Base-by-base conservation (phyloP, 1,140 invertebrate species). In the Scaptomyza pallida region DNA sequence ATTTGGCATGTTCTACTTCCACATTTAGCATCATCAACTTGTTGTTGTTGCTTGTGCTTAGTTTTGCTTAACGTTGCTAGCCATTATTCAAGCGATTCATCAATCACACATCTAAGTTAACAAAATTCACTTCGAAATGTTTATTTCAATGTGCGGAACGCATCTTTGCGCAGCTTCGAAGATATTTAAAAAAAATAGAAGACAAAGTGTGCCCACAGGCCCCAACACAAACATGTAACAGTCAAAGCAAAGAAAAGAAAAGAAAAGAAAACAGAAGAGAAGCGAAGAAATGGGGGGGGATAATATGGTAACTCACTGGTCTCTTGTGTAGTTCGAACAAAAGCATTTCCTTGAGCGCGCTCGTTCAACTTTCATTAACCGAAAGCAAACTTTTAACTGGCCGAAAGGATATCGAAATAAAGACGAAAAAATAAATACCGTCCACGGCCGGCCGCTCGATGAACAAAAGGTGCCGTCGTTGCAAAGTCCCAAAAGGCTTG, bases 261-360 rank as follows among this genome's bases (percentile, higher is more conserved):
- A 9, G 21, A 61, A 15, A 30, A 23, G 17, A 60, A 52, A 47
- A n/a, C n/a, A n/a, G n/a, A n/a, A n/a, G n/a, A n/a, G n/a, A n/a
- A n/a, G n/a, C n/a, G n/a, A n/a, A n/a, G n/a, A n/a, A n/a, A n/a
- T n/a, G n/a, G n/a, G n/a, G n/a, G n/a, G n/a, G n/a, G n/a, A n/a
- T n/a, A n/a, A n/a, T n/a, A n/a, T n/a, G n/a, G n/a, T n/a, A 2
- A 16, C 57, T 45, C 43, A 33, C 40, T 35, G 41, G 35, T 63
- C 41, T 33, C 35, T 41, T 45, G 23, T 43, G 30, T 55, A 45
- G 67, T 33, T 47, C 43, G 72, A 85, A 86, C 72, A 85, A 85
- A 83, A 69, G 81, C 77, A 81, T 85, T 85, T 85, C 81, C 69
- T 86, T 76, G 73, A 85, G 81, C 81, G 81, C 81, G 76, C 56